phyloP scores from a whole-genome alignment of 1,140 invertebrate genomes.

The Drosophila bifasciata region DNA sequence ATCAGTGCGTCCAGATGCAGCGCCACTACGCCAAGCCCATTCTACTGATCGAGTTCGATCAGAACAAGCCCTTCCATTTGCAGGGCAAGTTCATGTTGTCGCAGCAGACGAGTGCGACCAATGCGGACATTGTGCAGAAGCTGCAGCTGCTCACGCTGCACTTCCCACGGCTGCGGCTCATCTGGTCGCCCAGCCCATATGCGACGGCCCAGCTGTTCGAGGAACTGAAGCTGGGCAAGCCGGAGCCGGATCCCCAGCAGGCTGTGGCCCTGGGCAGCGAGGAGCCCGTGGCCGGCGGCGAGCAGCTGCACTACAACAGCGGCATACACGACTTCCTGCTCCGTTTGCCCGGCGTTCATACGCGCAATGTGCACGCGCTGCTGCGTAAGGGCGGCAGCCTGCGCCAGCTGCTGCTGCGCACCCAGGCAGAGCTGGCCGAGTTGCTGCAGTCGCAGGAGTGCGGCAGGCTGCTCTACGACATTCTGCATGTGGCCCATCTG shows the following conservation, averaged over 20 bases:
- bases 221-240: constrained; percentile 92
- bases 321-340: constrained; percentile 93
- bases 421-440: constrained; percentile 86
- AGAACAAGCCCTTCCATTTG: constrained; percentile 95
- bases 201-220: constrained; percentile 98
- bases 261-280: constrained; percentile 89
- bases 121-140: constrained; percentile 92
- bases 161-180: constrained; percentile 95
- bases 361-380: constrained; percentile 92
- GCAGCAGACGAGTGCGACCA: constrained; percentile 86
- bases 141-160: constrained; percentile 96
- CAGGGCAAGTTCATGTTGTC: constrained; percentile 93
- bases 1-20: constrained; percentile 96
- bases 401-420: constrained; percentile 87
- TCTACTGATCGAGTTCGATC: constrained; percentile 98
- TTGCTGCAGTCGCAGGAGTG: constrained; percentile 88
- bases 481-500: constrained; percentile 87
- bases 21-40: constrained; percentile 94
- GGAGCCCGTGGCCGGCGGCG: constrained; percentile 83
- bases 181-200: constrained; percentile 98
- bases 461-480: constrained; percentile 86
- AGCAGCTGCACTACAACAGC: constrained; percentile 89
- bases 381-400: constrained; percentile 92
- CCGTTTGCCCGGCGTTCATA: constrained; percentile 95
- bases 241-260: constrained; percentile 89